A percentile compares a stretch with the other conserved stretches of the same genome.
Evolutionary conservation across 2,888 invertebrate species (phyloP).

Genomic region (Eulithis prunata): DNA sequence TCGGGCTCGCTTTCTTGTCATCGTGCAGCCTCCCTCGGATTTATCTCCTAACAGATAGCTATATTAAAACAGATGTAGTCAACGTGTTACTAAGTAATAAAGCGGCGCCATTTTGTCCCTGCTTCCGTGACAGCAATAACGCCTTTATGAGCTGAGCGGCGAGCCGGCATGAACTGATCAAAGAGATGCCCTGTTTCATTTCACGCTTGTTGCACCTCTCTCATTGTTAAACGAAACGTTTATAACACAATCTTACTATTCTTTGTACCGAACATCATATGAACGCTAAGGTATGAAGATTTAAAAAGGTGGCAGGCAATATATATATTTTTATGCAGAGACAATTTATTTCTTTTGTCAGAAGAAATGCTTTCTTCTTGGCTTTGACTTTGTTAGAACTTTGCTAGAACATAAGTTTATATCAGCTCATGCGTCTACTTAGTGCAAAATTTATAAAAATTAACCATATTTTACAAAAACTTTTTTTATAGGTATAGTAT

Average conservation of each 20-base stretch:
- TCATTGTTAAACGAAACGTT: constrained; percentile 72
- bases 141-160: constrained; percentile 75
- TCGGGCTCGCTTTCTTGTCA: constrained; percentile 65
- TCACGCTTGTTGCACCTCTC: constrained; percentile 74
- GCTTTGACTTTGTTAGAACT: not conserved
- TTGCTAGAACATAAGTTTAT: no score
- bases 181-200: constrained; percentile 75
- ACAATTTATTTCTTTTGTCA: not conserved
- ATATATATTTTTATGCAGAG: no score
- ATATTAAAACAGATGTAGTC: constrained; percentile 80
- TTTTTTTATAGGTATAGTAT: no score
- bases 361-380: not conserved
- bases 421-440: no score
- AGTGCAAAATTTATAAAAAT: no score
- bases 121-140: constrained; percentile 77
- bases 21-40: constrained; percentile 62
- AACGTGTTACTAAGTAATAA: constrained; percentile 84
- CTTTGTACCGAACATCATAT: constrained; percentile 39
- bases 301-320: constrained; percentile 18
- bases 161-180: constrained; percentile 75
- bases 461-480: no score
- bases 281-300: constrained; percentile 24
- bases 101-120: constrained; percentile 81
- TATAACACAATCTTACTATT: constrained; percentile 68
- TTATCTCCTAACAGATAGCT: constrained; percentile 80